These are phyloP conservation scores for Heterotilapia buettikoferi DNA, from an alignment of 2,113 vertebrate species.

Conservation along the genomic window DNA sequence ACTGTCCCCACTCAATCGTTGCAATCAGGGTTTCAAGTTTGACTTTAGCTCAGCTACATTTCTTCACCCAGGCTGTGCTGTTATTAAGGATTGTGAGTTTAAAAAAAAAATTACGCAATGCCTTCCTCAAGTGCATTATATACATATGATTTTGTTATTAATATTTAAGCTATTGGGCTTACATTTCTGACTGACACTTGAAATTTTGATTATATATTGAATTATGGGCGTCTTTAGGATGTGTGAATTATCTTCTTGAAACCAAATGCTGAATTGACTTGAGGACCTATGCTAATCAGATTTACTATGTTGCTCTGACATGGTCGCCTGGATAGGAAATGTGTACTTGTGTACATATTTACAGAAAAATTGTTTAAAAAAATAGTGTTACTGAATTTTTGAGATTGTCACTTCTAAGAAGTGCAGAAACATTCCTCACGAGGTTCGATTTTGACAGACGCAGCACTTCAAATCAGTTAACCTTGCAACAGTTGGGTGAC, in stretches of 20 bases:
- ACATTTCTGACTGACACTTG: constrained; percentile 61
- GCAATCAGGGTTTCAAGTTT: constrained; percentile 56
- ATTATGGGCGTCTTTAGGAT: constrained; percentile 37
- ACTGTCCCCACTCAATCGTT: constrained; percentile 20
- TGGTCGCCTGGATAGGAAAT: constrained; percentile 26
- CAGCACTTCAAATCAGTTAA: constrained; percentile 27
- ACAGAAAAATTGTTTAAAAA: not conserved
- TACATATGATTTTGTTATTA: constrained; percentile 53
- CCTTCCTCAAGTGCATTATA: constrained; percentile 72
- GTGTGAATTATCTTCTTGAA: constrained; percentile 49
- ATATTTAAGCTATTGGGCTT: constrained; percentile 55
- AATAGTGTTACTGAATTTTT: constrained; percentile 24
- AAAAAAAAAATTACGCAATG: constrained; percentile 28
- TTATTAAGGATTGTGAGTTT: constrained; percentile 54
- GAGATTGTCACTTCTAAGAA: constrained; percentile 62
- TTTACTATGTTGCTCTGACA: constrained; percentile 49
- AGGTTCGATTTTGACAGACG: constrained; percentile 39
- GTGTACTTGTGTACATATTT: constrained; percentile 59
- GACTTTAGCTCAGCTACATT: constrained; percentile 33
- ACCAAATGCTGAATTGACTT: constrained; percentile 64
- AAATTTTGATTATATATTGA: constrained; percentile 55
- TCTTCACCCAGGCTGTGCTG: constrained; percentile 52
- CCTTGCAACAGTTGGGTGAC: not conserved
- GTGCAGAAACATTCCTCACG: constrained; percentile 63
- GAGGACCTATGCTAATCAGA: constrained; percentile 64